These are phyloP conservation scores for Siniperca undulata DNA, from an alignment of 2,797 vertebrate genomes.

Conservation along the genomic window DNA sequence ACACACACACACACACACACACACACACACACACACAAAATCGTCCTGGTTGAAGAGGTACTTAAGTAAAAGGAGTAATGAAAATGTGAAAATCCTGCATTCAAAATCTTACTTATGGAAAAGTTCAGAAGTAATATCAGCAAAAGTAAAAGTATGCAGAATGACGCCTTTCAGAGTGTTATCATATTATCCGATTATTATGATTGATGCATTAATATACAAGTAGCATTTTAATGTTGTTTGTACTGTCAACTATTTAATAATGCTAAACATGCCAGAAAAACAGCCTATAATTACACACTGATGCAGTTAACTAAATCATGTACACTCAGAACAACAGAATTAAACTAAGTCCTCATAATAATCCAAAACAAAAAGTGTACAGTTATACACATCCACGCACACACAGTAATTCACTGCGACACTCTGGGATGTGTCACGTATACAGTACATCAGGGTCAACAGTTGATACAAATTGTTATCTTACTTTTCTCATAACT, in stretches of 20 bases:
- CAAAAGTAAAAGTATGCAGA: not conserved
- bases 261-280: not conserved
- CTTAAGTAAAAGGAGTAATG: not conserved
- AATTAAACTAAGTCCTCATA: not conserved
- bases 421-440: conserved; percentile 30
- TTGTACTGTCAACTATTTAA: not conserved
- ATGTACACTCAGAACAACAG: not conserved
- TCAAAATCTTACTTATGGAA: not conserved
- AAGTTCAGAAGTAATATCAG: not conserved
- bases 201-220: not conserved
- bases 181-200: not conserved
- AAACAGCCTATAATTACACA: conserved; percentile 8
- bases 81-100: not conserved
- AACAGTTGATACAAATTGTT: conserved; percentile 62
- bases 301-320: not conserved
- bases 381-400: not conserved
- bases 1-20: conserved; percentile 13
- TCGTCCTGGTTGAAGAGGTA: not conserved
- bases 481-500: conserved; percentile 52
- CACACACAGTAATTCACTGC: not conserved
- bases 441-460: conserved; percentile 26
- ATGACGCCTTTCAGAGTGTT: too few relatives aligned
- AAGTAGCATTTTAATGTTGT: not conserved
- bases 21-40: conserved; percentile 3
- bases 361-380: not conserved